Conservation (phyloP, 2,797 vertebrate genomes). For the Synanceia verrucosa region DNA sequence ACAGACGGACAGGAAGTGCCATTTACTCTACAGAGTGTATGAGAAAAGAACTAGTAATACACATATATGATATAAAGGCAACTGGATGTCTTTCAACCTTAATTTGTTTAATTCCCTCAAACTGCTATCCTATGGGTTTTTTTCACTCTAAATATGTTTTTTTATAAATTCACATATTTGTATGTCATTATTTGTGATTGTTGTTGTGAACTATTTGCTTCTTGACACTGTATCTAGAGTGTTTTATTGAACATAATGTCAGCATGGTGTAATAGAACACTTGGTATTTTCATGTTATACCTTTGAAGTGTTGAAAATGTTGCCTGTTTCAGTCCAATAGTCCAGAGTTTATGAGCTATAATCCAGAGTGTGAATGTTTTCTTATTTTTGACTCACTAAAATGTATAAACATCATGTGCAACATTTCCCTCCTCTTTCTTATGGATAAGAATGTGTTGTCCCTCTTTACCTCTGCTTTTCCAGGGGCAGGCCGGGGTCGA, state of each 20-base stretch:
- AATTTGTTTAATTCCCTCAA: slow-evolving; percentile 28
- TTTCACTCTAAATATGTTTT: no score
- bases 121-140: background rate
- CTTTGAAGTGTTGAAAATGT: background rate
- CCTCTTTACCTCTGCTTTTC: slow-evolving; percentile 92
- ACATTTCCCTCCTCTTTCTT: background rate
- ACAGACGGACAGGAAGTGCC: background rate
- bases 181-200: background rate
- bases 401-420: background rate
- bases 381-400: background rate
- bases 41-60: slow-evolving; percentile 6
- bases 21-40: slow-evolving; percentile 6
- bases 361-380: background rate
- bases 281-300: background rate
- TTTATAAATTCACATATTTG: background rate
- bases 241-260: background rate
- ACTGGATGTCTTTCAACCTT: slow-evolving; percentile 4
- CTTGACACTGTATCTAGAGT: background rate
- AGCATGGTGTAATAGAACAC: background rate
- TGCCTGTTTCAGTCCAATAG: background rate
- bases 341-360: background rate
- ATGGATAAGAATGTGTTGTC: background rate
- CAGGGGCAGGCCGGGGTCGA: slow-evolving; percentile 88
- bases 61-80: background rate
- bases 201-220: background rate